These are phyloP conservation scores for Parnassius apollo DNA, from an alignment of 2,888 invertebrate species.

Conservation along the genomic window DNA sequence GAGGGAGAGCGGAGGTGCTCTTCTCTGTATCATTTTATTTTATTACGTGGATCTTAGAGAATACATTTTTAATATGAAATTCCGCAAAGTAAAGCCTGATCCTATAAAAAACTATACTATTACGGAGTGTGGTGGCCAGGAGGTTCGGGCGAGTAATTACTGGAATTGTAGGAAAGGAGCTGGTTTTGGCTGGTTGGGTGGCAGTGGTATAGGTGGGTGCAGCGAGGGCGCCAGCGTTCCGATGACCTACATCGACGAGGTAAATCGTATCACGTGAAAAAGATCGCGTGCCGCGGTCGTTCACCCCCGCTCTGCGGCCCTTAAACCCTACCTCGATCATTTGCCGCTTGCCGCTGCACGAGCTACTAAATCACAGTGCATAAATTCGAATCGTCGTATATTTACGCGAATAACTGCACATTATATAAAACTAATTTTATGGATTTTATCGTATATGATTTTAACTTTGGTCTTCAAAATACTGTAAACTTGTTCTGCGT, in stretches of 20 bases:
- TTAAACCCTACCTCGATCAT: slow-evolving; percentile 34
- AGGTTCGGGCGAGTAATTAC: neutral
- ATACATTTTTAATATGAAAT: no score
- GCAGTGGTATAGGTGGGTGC: slow-evolving; percentile 35
- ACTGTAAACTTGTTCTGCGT: no score
- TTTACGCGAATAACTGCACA: no score
- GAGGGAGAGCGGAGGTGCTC: no score
- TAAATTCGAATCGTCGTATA: neutral
- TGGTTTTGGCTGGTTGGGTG: slow-evolving; percentile 9
- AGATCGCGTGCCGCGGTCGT: slow-evolving; percentile 63
- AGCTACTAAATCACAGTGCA: slow-evolving; percentile 24
- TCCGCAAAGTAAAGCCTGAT: no score
- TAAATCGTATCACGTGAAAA: slow-evolving; percentile 69
- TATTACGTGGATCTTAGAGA: no score
- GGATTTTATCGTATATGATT: no score
- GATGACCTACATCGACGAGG: slow-evolving; percentile 61
- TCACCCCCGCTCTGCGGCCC: slow-evolving; percentile 46
- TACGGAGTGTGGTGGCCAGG: neutral
- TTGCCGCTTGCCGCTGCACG: neutral
- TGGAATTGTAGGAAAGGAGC: neutral
- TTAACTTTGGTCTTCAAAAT: no score
- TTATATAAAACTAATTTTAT: no score
- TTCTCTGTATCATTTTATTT: no score
- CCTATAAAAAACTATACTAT: neutral
- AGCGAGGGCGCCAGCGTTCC: slow-evolving; percentile 46